These are phyloP conservation scores for Hofmannophila pseudospretella DNA, from an alignment of 2,888 invertebrate species.

Conservation along the genomic window DNA sequence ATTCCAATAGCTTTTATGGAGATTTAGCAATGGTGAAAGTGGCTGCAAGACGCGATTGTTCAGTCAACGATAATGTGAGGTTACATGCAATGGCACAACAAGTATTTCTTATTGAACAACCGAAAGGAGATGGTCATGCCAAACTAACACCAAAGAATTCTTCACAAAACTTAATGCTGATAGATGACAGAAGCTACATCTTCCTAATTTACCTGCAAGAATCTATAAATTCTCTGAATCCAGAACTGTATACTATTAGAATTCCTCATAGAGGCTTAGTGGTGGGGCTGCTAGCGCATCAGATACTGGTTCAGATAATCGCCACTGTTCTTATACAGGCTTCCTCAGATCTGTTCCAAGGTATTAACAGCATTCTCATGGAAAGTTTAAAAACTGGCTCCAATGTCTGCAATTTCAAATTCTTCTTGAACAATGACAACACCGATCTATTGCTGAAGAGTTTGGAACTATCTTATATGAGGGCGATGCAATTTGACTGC, in stretches of 20 bases:
- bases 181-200: slow-evolving; percentile 92
- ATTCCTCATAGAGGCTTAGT: slow-evolving; percentile 93
- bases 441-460: slow-evolving; percentile 85
- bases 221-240: slow-evolving; percentile 82
- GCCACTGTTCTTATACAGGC: slow-evolving; percentile 91
- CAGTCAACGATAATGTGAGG: slow-evolving; percentile 88
- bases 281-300: slow-evolving; percentile 93
- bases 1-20: slow-evolving; percentile 96
- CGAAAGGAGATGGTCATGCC: slow-evolving; percentile 48
- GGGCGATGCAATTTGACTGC: slow-evolving; percentile 91
- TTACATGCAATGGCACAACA: slow-evolving; percentile 93
- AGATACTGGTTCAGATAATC: slow-evolving; percentile 93
- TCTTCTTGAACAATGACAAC: slow-evolving; percentile 77
- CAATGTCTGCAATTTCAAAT: slow-evolving; percentile 62
- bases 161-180: slow-evolving; percentile 70
- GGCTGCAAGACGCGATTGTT: slow-evolving; percentile 92
- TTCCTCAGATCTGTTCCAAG: slow-evolving; percentile 79
- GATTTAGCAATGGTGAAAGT: slow-evolving; percentile 95
- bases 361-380: slow-evolving; percentile 79
- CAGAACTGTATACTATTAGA: slow-evolving; percentile 87
- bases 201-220: slow-evolving; percentile 91
- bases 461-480: slow-evolving; percentile 88
- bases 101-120: slow-evolving; percentile 83
- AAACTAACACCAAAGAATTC: slow-evolving; percentile 57
- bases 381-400: slow-evolving; percentile 68